A percentile compares a stretch with the other conserved stretches of the same genome.
Conservation (phyloP, 2,888 invertebrate genomes). For the Amphiduros pacificus region DNA sequence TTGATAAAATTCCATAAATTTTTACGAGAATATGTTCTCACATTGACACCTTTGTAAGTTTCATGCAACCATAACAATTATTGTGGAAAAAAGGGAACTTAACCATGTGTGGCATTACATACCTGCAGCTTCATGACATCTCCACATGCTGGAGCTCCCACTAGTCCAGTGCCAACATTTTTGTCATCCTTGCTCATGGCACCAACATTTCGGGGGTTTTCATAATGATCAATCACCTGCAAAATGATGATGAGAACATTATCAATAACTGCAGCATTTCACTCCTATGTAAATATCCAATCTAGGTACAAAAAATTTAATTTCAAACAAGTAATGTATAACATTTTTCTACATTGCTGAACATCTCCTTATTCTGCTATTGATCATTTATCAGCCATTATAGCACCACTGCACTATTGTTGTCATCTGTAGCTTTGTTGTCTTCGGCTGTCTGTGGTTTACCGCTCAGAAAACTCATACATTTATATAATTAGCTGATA, state of each 20-base stretch:
- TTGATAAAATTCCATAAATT: too few species aligned
- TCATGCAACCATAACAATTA: too few species aligned
- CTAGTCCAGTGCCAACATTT: constrained; percentile 94
- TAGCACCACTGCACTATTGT: too few species aligned
- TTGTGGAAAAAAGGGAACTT: background rate
- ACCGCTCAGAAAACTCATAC: too few species aligned
- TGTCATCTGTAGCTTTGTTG: too few species aligned
- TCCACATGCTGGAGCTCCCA: constrained; percentile 98
- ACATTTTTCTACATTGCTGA: too few species aligned
- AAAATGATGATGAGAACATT: background rate
- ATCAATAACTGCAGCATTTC: background rate
- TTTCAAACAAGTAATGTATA: background rate
- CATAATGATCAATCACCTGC: constrained; percentile 97
- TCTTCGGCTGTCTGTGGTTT: too few species aligned
- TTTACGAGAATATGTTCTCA: too few species aligned
- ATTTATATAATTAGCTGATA: too few species aligned
- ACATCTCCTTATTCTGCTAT: too few species aligned
- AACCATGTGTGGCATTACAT: constrained; percentile 9
- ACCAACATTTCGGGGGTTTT: constrained; percentile 98
- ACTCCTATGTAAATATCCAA: background rate
- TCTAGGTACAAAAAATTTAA: background rate
- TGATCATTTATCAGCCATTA: too few species aligned
- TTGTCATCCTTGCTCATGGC: constrained; percentile 91
- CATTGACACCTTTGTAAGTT: too few species aligned
- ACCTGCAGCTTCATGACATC: constrained; percentile 99